Evolutionary conservation across 1,140 invertebrate genomes (phyloP), one percentile per base, ranked within the genome.

Genomic region (Orchestia grillus): DNA sequence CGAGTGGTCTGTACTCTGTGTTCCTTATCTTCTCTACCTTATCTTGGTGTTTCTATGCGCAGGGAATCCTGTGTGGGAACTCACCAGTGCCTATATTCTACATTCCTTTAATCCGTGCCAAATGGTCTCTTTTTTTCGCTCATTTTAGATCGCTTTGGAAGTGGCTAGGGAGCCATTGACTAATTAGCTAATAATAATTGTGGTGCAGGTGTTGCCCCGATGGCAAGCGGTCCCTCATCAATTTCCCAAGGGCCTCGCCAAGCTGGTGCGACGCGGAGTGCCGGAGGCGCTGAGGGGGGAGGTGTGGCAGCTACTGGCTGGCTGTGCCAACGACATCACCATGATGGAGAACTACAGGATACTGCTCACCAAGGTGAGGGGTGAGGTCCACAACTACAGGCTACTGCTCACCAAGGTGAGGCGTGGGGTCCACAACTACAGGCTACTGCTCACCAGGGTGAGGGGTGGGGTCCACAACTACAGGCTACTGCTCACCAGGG

Each of bases 401-500:
- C 98, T 98, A 87, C 98, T 99, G 23, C 99, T 99, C 96, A 99
- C 98, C 92, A 99, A 99, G 97, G 99, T 98, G 97, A 97, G 96
- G 97, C 94, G 97, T 99, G 98, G 98, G 99, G 96, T 99, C 98
- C 96, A 99, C 97, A 98, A 98, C 44, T 99, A 99, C 97, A 98
- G 99, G 97, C 98, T 98, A 87, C 98, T 99, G 23, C 99, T 99
- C 96, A 99, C 98, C 98, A 97, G 99, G 99, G 87, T 99, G 99
- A 97, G 98, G 41, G 41, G 28, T 36, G 11, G 28, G 47, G 62
- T 77, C 96, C 99, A 99, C 97, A 99, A 99, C 96, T 99, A 99
- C 97, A 98, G 99, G 97, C 99, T 99, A 95, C 99, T 99, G 98
- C 99, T 99, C 44, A 99, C 99, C 77, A 99, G 99, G 97, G 99